These are phyloP conservation scores for Bothrops jararaca DNA, from an alignment of 2,113 vertebrate species.

Conservation along the genomic window DNA sequence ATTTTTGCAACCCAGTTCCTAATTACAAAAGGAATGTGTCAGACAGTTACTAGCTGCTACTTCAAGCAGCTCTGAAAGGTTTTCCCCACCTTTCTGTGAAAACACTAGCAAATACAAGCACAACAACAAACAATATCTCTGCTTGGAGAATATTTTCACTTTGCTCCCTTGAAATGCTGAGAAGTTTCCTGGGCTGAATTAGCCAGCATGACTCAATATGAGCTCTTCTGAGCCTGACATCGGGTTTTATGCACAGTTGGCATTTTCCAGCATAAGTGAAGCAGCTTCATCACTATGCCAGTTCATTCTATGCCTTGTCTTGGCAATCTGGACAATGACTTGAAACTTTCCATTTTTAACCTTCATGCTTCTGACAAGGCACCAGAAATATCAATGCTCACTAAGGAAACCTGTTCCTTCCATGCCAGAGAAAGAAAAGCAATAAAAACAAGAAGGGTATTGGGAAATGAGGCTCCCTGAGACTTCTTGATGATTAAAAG, in stretches of 20 bases:
- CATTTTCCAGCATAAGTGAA: not conserved
- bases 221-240: not conserved
- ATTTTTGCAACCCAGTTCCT: not conserved
- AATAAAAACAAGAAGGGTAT: not conserved
- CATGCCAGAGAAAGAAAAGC: slow-evolving; percentile 8
- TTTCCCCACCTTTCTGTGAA: not conserved
- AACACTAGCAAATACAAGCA: not conserved
- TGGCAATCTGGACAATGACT: slow-evolving; percentile 9
- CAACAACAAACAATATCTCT: not conserved
- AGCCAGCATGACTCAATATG: not conserved
- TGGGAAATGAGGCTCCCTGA: slow-evolving; percentile 44
- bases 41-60: not conserved
- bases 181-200: not conserved
- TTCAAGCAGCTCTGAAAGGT: not conserved
- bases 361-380: slow-evolving; percentile 31
- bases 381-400: slow-evolving; percentile 33
- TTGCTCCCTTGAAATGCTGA: too few relatives aligned
- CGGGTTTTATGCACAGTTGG: not conserved
- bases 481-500: slow-evolving; percentile 27
- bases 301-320: not conserved
- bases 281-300: slow-evolving; percentile 2
- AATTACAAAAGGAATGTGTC: not conserved
- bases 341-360: not conserved
- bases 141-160: not conserved
- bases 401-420: slow-evolving; percentile 23